Evolutionary conservation across 2,888 invertebrate species (phyloP), one percentile per base, ranked within the genome.

Genomic region (Agrochola lychnidis): DNA sequence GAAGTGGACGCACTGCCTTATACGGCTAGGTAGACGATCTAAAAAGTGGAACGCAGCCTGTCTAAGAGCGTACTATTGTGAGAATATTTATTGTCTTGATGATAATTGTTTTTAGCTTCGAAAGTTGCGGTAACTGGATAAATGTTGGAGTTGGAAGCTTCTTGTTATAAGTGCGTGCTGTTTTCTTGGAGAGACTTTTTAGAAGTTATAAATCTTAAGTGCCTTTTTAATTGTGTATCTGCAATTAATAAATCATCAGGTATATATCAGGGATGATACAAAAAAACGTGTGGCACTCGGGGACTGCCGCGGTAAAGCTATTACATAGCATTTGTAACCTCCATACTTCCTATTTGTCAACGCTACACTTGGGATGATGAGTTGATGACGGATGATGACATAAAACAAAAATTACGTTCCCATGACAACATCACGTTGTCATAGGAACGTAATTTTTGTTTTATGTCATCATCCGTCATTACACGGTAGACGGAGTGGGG

Each of bases 31-130:
- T 86, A 88, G 90, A 87, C 84, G 88, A 88, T 91, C 92, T 92
- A 93, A 93, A 92, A 93, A 93, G 89, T 93, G 87, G 92, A 89
- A 89, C 89, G 88, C 80, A 86, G 81, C 81, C 76, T 81, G 82
- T 74, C 81, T 81, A 79, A 76, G 74, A 70, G 67, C 84, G 75
- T 68, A 86, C 86, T 87, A 87, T 87, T 87, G 87, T 87, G 73
- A 51, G 66, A 76, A 69, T 88, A 87, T 87, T 88, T 87, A 87
- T 88, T 87, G 87, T 88, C 69, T 51, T 53, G 79, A 85, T 87
- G 83, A 83, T 88, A 87, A 87, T 87, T 87, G 87, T 88, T 88
- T 79, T 83, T 78, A 84, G 77, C 84, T 87, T 81, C 73, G 85
- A 84, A 84, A 85, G 84, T 79, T 83, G 84, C 56, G 63, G 57